Evolutionary conservation across 1,140 invertebrate species (phyloP).

Genomic region (Trachymyrmex cornetzi): DNA sequence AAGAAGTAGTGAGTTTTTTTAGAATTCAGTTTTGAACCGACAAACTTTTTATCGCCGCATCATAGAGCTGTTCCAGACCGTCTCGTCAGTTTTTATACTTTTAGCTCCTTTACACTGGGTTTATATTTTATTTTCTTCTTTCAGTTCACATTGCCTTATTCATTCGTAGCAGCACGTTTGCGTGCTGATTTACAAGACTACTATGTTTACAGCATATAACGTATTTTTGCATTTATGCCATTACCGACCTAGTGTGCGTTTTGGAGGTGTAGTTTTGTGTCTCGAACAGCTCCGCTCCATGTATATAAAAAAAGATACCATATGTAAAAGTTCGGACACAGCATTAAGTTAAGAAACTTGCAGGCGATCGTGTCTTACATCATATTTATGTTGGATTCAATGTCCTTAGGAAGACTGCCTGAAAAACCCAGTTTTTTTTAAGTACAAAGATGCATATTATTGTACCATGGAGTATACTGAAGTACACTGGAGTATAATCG

Average conservation of each 20-base stretch:
- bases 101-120: constrained; percentile 51
- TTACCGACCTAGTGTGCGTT: constrained; percentile 49
- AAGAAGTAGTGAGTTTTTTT: constrained; percentile 81
- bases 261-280: constrained; percentile 73
- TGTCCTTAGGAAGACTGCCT: constrained; percentile 59
- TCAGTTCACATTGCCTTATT: constrained; percentile 25
- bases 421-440: constrained; percentile 35
- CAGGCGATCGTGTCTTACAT: constrained; percentile 11
- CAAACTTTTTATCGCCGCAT: constrained; percentile 77
- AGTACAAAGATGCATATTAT: constrained; percentile 51
- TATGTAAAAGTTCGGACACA: constrained; percentile 75
- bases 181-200: constrained; percentile 58
- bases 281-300: constrained; percentile 83
- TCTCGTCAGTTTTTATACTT: constrained; percentile 60
- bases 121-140: constrained; percentile 38
- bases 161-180: not conserved
- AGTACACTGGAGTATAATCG: not conserved
- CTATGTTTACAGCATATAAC: constrained; percentile 60
- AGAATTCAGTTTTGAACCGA: constrained; percentile 79
- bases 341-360: constrained; percentile 63
- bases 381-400: constrained; percentile 55
- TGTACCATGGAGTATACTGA: not conserved
- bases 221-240: constrained; percentile 58
- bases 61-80: constrained; percentile 81
- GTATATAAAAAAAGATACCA: constrained; percentile 80